phyloP scores from a whole-genome alignment of 35 echinoderm and acorn worm species.

The Amphiura filiformis region DNA sequence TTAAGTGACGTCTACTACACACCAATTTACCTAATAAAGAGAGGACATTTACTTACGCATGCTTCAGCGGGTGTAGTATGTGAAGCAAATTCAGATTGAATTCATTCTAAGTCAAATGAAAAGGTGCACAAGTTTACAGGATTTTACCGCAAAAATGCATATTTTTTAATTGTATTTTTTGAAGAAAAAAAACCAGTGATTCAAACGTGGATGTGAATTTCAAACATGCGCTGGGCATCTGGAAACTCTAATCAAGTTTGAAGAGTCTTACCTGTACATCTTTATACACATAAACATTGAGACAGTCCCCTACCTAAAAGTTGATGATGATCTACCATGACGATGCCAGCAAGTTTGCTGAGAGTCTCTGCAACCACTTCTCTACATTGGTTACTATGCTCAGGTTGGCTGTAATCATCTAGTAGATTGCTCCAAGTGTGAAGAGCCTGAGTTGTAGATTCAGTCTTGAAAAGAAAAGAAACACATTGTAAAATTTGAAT shows the following conservation, averaged over 20 bases:
- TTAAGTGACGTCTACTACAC: too few relatives aligned
- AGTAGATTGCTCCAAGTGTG: constrained; percentile 20
- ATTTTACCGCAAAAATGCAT: background rate
- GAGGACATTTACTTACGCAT: too few relatives aligned
- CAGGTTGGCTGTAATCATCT: constrained; percentile 24
- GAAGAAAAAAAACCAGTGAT: too few relatives aligned
- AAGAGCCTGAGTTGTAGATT: background rate
- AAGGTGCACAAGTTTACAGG: background rate
- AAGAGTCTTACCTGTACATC: background rate
- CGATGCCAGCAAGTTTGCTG: background rate
- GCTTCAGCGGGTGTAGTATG: too few relatives aligned
- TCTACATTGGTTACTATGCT: constrained; percentile 16
- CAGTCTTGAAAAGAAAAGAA: background rate
- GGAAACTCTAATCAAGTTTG: background rate
- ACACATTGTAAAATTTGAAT: background rate
- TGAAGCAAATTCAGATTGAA: too few relatives aligned
- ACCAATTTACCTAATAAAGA: too few relatives aligned
- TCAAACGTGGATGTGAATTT: too few relatives aligned
- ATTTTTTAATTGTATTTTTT: background rate
- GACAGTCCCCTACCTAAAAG: constrained; percentile 15
- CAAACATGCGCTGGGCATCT: too few relatives aligned
- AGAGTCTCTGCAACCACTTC: constrained; percentile 3
- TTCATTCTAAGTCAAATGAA: too few relatives aligned
- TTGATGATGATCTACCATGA: background rate
- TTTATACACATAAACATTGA: background rate